Conservation (phyloP, 1,140 invertebrate genomes). For the Rhopalosiphum maidis region DNA sequence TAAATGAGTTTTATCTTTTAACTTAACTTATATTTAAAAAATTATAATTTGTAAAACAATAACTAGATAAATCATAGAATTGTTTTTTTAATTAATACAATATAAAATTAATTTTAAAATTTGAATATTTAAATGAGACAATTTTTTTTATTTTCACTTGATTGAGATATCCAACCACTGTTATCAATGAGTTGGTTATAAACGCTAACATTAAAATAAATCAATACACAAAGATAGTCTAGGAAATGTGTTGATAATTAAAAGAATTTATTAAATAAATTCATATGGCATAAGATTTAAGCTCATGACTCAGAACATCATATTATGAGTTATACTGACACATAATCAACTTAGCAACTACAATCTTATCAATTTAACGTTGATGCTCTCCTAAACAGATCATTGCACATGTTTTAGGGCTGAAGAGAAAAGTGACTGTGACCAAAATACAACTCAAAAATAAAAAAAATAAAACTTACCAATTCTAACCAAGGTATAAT, state of each 20-base stretch:
- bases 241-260: background rate
- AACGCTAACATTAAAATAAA: no score
- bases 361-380: background rate
- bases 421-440: background rate
- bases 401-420: background rate
- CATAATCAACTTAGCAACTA: background rate
- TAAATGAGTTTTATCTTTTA: no score
- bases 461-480: slow-evolving; percentile 65
- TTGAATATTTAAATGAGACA: no score
- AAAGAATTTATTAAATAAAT: background rate
- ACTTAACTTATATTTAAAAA: background rate
- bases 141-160: background rate
- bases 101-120: no score
- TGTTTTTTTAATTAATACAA: background rate
- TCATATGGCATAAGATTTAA: background rate
- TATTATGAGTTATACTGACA: background rate
- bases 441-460: background rate
- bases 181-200: background rate
- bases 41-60: background rate
- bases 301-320: background rate
- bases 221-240: background rate
- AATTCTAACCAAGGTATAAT: slow-evolving; percentile 95
- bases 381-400: background rate
- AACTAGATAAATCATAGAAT: background rate
- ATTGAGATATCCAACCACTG: background rate